Evolutionary conservation across 2,888 invertebrate genomes (phyloP).

Genomic region (Buathra laborator): DNA sequence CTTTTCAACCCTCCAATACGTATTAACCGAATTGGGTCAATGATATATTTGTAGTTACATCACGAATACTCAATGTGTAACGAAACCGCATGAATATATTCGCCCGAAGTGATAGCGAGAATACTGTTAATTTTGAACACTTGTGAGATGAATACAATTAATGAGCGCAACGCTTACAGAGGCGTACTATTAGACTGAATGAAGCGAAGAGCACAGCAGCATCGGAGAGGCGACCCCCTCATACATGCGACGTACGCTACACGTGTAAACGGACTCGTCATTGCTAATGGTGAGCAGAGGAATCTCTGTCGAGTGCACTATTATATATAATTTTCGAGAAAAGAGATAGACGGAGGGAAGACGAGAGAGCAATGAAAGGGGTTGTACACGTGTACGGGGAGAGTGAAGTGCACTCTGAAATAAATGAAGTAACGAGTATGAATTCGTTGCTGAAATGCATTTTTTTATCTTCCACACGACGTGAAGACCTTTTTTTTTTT

Average conservation of each 20-base stretch:
- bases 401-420: conserved; percentile 55
- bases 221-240: not conserved
- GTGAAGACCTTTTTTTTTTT: not conserved
- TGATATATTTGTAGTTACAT: not conserved
- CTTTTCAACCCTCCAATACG: not conserved
- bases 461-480: not conserved
- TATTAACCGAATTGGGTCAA: not conserved
- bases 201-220: not conserved
- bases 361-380: conserved; percentile 42
- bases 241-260: conserved; percentile 4
- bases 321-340: conserved; percentile 61
- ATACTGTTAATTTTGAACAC: conserved; percentile 28
- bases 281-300: conserved; percentile 47
- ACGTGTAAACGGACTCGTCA: conserved; percentile 2
- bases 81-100: not conserved
- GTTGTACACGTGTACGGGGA: conserved; percentile 17
- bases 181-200: not conserved
- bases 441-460: conserved; percentile 28
- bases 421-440: conserved; percentile 62
- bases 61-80: not conserved
- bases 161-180: conserved; percentile 6
- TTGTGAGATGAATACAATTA: conserved; percentile 41
- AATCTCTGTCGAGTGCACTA: conserved; percentile 49
- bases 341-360: conserved; percentile 34
- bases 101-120: conserved; percentile 4